Evolutionary conservation across 2,888 invertebrate genomes (phyloP), one percentile per base, ranked within the genome.

Genomic region (Falcaria lacertinaria): DNA sequence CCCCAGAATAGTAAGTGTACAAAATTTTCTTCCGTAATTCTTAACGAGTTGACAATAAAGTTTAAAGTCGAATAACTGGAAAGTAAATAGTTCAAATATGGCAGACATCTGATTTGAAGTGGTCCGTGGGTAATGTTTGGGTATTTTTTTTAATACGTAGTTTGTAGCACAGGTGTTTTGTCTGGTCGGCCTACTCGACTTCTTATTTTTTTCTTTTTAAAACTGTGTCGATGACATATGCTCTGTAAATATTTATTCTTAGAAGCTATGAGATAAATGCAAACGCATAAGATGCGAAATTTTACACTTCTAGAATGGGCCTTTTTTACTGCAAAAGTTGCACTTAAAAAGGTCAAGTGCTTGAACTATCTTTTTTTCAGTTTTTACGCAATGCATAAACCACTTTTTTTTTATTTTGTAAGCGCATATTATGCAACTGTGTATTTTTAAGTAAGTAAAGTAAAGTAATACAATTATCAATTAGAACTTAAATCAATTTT

Each of bases 101-200:
- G 19, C 22, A 22, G 15, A 37, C 37, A 22, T 37, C 22, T 37
- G 22, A 37, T 17, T 37, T 25, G 17, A 22, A 37, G 37, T 39
- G 33, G 44, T 43, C 16, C 8, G n/a, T 32, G 33, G 16, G 28
- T 41, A 15, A 33, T 34, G 7, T 14, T 43, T 34, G 15, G 14
- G 16, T 42, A 33, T 48, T 43, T 51, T 47, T 54, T 55, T 43
- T 42, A 45, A 48, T 39, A 34, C 28, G 28, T 44, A 37, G 47
- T 47, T 50, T 43, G 46, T 44, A 39, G 48, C 53, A 57, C 58
- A 63, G 59, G 63, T 60, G 60, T 48, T 53, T 48, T 46, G 47
- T 51, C 39, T 50, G 43, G 40, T 36, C 40, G 42, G 43, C 47
- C 45, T 48, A 47, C 52, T 53, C 47, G 41, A 48, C 54, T 45